Conservation (phyloP, 1,140 invertebrate genomes). For the Ceratina calcarata region DNA sequence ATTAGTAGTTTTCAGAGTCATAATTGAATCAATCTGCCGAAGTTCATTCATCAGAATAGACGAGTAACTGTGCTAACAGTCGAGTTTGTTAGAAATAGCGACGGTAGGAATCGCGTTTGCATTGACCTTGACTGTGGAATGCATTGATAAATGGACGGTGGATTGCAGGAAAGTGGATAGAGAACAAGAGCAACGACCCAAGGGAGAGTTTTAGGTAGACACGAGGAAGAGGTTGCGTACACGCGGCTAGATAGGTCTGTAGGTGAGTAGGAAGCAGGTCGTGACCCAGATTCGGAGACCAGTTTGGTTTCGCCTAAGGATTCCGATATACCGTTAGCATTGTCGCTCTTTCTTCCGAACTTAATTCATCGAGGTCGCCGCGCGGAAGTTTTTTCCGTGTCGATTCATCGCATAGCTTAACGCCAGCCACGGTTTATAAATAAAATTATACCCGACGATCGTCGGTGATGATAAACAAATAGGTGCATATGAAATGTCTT, state of each 20-base stretch:
- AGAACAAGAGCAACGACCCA: slow-evolving; percentile 46
- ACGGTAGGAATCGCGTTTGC: neutral
- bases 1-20: too few species aligned
- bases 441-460: neutral
- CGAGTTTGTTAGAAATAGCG: neutral
- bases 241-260: slow-evolving; percentile 70
- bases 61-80: too few species aligned
- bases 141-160: neutral
- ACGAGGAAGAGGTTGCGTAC: slow-evolving; percentile 37
- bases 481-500: too few species aligned
- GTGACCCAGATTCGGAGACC: slow-evolving; percentile 73
- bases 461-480: neutral
- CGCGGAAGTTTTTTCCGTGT: slow-evolving; percentile 43
- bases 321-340: slow-evolving; percentile 74
- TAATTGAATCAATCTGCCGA: too few species aligned
- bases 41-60: too few species aligned
- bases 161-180: slow-evolving; percentile 67
- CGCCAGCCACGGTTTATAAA: slow-evolving; percentile 7
- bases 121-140: neutral
- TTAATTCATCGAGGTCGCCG: slow-evolving; percentile 54
- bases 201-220: slow-evolving; percentile 64
- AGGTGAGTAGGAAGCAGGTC: slow-evolving; percentile 74
- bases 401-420: slow-evolving; percentile 44
- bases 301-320: slow-evolving; percentile 69
- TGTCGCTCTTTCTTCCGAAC: slow-evolving; percentile 59